Evolutionary conservation across 2,797 vertebrate species (phyloP).

Genomic region (Pseudochaenichthys georgianus): DNA sequence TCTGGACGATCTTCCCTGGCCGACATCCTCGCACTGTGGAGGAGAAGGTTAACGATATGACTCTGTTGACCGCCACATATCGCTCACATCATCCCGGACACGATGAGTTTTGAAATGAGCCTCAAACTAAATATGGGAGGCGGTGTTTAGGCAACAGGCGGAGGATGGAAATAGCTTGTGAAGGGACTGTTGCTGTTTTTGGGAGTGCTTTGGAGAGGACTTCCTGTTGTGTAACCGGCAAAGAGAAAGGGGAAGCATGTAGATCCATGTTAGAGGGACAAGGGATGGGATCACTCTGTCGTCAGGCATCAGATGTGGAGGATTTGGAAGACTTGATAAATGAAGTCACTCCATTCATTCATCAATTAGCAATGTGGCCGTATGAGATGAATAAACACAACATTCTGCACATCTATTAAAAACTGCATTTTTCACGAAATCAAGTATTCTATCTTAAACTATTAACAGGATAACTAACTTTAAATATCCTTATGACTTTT

Average conservation of each 20-base stretch:
- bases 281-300: neutral
- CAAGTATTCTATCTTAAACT: too few species aligned
- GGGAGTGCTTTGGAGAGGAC: conserved; percentile 39
- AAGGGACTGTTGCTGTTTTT: conserved; percentile 33
- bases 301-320: too few species aligned
- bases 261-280: neutral
- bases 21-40: conserved; percentile 96
- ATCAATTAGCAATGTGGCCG: too few species aligned
- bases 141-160: conserved; percentile 48
- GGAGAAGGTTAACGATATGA: neutral
- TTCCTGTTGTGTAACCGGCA: conserved; percentile 61
- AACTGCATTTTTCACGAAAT: too few species aligned
- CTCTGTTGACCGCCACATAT: neutral
- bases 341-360: too few species aligned
- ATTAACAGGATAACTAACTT: too few species aligned
- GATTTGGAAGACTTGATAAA: too few species aligned
- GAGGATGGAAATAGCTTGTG: conserved; percentile 42
- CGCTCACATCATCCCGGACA: conserved; percentile 9
- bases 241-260: neutral
- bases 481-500: too few species aligned
- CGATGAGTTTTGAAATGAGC: neutral
- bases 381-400: too few species aligned
- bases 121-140: conserved; percentile 46
- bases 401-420: too few species aligned
- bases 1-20: conserved; percentile 98